Evolutionary conservation across 2,888 invertebrate species (phyloP).

Genomic region (Euplexia lucipara): DNA sequence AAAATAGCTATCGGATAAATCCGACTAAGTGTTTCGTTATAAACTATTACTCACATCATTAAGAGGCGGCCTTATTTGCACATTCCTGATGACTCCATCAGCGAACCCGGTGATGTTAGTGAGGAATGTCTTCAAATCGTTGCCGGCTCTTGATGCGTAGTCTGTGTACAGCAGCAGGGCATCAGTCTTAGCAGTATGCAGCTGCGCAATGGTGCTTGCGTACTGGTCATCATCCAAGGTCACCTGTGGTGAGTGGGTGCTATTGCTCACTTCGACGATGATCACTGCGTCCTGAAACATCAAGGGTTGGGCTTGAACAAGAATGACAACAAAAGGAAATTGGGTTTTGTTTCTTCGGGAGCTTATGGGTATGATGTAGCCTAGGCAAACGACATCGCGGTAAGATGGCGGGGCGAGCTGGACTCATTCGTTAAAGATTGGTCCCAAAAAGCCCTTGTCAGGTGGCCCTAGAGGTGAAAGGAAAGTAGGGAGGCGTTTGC

Average conservation of each 20-base stretch:
- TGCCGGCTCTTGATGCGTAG: constrained; percentile 76
- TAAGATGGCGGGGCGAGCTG: too few relatives aligned
- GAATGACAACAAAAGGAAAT: not conserved
- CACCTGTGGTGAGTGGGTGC: not conserved
- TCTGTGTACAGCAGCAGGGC: constrained; percentile 83
- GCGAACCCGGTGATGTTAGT: constrained; percentile 74
- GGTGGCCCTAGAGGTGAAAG: too few relatives aligned
- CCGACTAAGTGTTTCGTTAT: too few relatives aligned
- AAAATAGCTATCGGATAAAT: too few relatives aligned
- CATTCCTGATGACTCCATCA: constrained; percentile 65
- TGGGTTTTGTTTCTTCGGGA: not conserved
- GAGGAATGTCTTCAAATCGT: constrained; percentile 77
- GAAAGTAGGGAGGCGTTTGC: too few relatives aligned
- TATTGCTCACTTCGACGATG: constrained; percentile 68
- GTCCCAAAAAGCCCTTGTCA: too few relatives aligned
- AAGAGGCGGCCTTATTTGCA: constrained; percentile 52
- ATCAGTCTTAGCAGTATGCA: constrained; percentile 74
- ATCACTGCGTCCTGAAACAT: constrained; percentile 67
- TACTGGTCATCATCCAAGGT: not conserved
- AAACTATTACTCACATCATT: constrained; percentile 73
- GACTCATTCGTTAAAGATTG: too few relatives aligned
- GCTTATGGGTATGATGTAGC: too few relatives aligned
- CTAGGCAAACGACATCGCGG: not conserved
- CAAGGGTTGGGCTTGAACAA: not conserved
- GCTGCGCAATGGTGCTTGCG: constrained; percentile 56